Evolutionary conservation across 2,888 invertebrate genomes (phyloP).

Genomic region (Didymodactylos carnosus): DNA sequence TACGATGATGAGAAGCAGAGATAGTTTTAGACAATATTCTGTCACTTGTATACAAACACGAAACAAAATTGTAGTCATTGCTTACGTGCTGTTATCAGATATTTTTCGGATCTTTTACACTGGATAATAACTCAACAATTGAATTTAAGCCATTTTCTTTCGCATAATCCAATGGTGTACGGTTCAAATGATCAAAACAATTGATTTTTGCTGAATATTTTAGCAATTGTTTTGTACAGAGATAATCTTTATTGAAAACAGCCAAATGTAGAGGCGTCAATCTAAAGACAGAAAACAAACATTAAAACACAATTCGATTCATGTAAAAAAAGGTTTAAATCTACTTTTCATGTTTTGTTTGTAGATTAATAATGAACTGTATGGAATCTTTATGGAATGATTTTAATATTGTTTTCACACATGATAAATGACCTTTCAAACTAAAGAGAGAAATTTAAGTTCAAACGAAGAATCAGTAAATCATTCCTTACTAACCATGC

Average conservation of each 20-base stretch:
- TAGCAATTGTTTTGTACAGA: background rate
- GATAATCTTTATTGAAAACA: background rate
- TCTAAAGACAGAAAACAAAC: background rate
- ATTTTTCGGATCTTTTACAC: too few species aligned
- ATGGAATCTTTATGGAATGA: background rate
- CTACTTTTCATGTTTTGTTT: background rate
- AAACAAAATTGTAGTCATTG: too few species aligned
- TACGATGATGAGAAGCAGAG: too few species aligned
- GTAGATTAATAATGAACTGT: background rate
- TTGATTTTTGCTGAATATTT: background rate
- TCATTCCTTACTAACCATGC: too few species aligned
- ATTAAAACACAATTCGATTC: background rate
- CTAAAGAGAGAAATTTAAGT: too few species aligned
- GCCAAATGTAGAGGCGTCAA: background rate
- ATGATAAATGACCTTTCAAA: background rate
- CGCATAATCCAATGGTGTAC: background rate
- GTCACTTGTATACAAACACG: too few species aligned
- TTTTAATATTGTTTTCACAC: background rate
- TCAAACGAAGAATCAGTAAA: too few species aligned
- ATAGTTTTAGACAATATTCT: too few species aligned
- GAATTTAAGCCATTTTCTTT: background rate
- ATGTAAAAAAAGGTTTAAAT: too few species aligned
- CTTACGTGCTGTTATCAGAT: too few species aligned
- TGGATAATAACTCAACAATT: too few species aligned
- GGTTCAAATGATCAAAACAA: background rate